phyloP scores from a whole-genome alignment of 2,797 vertebrate genomes.

The Bryconaethiops microstoma region DNA sequence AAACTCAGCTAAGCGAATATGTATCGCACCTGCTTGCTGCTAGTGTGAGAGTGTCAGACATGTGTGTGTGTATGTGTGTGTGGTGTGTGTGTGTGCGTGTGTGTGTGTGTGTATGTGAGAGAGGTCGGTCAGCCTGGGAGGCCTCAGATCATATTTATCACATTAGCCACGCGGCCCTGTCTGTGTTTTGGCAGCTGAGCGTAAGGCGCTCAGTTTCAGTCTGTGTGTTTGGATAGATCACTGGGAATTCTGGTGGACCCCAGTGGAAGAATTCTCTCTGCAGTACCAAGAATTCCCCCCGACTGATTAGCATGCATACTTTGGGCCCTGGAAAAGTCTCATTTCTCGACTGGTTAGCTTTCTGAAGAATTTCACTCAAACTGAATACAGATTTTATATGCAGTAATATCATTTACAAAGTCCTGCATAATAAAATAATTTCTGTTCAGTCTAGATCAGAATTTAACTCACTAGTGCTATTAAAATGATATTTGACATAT shows the following conservation, averaged over 20 bases:
- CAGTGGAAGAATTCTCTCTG: constrained; percentile 23
- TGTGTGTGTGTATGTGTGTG: constrained; percentile 7
- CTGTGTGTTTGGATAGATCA: constrained; percentile 39
- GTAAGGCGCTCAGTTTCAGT: constrained; percentile 13
- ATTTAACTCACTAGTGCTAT: too few species aligned
- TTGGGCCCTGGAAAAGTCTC: not conserved
- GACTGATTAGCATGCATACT: constrained; percentile 37
- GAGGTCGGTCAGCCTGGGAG: constrained; percentile 41
- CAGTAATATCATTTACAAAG: not conserved
- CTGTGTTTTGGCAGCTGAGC: constrained; percentile 43
- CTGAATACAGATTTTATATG: not conserved
- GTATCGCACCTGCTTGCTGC: constrained; percentile 35
- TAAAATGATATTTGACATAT: too few species aligned
- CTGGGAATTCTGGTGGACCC: constrained; percentile 18
- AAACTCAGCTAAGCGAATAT: constrained; percentile 17
- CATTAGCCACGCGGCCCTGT: constrained; percentile 42
- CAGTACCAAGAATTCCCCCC: not conserved
- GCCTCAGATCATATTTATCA: constrained; percentile 44
- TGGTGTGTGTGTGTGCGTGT: constrained; percentile 4
- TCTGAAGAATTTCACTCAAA: not conserved
- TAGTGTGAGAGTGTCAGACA: constrained; percentile 4
- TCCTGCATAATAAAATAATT: not conserved
- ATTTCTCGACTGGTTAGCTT: constrained; percentile 9
- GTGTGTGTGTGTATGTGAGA: constrained; percentile 15
- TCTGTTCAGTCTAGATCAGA: too few species aligned